Conservation (phyloP, 2,797 vertebrate genomes). For the Rhodeus uyekii region DNA sequence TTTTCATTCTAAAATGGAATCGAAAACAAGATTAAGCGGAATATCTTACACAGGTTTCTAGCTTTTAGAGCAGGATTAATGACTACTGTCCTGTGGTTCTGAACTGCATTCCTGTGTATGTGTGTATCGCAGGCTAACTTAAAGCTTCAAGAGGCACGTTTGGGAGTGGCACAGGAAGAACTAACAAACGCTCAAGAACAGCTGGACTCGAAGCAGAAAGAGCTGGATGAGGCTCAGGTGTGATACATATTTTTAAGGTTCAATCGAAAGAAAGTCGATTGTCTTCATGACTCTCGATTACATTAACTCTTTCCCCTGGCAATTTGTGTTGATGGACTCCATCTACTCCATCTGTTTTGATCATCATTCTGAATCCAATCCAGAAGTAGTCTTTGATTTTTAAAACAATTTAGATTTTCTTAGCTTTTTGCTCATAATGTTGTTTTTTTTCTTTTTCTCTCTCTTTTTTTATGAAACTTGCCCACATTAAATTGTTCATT, state of each 20-base stretch:
- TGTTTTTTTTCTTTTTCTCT: too few species aligned
- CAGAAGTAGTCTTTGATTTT: too few species aligned
- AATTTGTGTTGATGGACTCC: too few species aligned
- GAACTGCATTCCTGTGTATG: not conserved
- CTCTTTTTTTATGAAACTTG: too few species aligned
- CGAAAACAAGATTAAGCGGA: not conserved
- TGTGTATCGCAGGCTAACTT: constrained; percentile 75
- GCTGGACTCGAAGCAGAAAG: constrained; percentile 80
- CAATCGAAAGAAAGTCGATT: too few species aligned
- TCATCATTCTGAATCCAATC: too few species aligned
- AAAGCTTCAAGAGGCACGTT: constrained; percentile 79
- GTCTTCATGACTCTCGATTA: not conserved
- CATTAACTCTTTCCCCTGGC: too few species aligned
- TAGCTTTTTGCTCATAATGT: too few species aligned
- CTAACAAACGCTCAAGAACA: constrained; percentile 78
- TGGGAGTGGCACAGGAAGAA: constrained; percentile 77
- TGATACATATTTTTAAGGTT: not conserved
- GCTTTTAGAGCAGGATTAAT: not conserved
- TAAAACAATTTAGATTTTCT: too few species aligned
- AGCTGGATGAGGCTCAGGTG: constrained; percentile 82
- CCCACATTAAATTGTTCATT: too few species aligned
- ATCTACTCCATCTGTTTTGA: too few species aligned
- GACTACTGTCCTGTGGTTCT: not conserved
- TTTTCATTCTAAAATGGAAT: not conserved
- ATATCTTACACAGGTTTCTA: not conserved